phyloP scores from a whole-genome alignment of 2,888 invertebrate genomes.

The Idaea aversata region DNA sequence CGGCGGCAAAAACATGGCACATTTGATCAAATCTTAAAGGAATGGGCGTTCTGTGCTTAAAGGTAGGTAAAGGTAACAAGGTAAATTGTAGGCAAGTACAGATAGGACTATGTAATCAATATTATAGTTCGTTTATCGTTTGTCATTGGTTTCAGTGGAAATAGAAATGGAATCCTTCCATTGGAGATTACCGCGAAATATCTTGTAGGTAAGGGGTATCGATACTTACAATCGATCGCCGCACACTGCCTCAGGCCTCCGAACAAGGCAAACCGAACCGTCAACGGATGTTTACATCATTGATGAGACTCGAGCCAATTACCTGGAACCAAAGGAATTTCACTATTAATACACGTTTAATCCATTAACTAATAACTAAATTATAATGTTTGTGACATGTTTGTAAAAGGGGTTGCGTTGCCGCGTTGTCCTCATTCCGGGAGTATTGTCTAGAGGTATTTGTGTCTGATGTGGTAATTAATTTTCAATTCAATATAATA shows the following conservation, averaged over 20 bases:
- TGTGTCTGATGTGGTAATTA: background rate
- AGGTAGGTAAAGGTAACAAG: background rate
- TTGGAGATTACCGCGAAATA: background rate
- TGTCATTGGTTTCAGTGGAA: background rate
- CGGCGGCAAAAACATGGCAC: no score
- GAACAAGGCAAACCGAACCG: background rate
- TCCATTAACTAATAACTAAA: conserved; percentile 1
- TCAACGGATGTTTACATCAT: background rate
- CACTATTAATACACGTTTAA: conserved; percentile 1
- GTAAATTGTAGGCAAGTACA: background rate
- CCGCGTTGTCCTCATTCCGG: background rate
- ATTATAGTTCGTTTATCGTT: background rate
- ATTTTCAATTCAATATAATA: background rate
- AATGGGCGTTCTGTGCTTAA: no score
- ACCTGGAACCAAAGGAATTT: background rate
- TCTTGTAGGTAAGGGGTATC: background rate
- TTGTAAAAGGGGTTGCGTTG: background rate
- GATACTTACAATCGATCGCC: background rate
- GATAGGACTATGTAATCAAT: background rate
- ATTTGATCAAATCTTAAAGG: no score
- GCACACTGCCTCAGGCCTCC: background rate
- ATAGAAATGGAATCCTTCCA: background rate
- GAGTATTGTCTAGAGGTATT: background rate
- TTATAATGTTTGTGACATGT: conserved; percentile 1
- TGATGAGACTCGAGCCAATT: background rate